These are phyloP conservation scores for Dorcus hopei DNA, from an alignment of 2,888 invertebrate genomes.

Conservation along the genomic window DNA sequence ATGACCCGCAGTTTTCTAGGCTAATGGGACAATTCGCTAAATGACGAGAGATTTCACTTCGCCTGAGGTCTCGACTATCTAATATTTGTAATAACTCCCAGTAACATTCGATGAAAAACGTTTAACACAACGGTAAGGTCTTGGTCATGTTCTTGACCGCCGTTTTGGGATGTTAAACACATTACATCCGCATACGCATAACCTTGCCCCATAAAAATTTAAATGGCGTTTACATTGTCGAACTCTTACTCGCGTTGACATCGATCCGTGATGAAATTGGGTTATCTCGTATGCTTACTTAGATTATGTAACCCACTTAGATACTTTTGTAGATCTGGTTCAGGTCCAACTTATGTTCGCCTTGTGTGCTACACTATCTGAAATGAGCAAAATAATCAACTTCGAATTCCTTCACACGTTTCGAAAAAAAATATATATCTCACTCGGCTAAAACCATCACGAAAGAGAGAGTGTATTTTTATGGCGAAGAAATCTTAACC, in stretches of 20 bases:
- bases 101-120: slow-evolving; percentile 23
- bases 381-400: not conserved
- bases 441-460: slow-evolving; percentile 8
- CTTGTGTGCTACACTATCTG: not conserved
- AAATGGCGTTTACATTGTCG: slow-evolving; percentile 15
- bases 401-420: no score
- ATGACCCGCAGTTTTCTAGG: slow-evolving; percentile 38
- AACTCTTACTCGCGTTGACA: slow-evolving; percentile 15
- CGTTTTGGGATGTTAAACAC: slow-evolving; percentile 14
- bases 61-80: slow-evolving; percentile 35
- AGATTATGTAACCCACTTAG: slow-evolving; percentile 21
- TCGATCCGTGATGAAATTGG: slow-evolving; percentile 18
- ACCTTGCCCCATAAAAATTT: slow-evolving; percentile 21
- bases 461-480: slow-evolving; percentile 31
- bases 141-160: slow-evolving; percentile 18
- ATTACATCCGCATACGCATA: slow-evolving; percentile 19
- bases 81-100: slow-evolving; percentile 30
- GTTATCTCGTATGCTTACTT: slow-evolving; percentile 18
- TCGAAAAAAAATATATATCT: no score
- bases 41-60: slow-evolving; percentile 35
- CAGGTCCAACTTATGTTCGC: slow-evolving; percentile 7
- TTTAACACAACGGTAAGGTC: slow-evolving; percentile 16
- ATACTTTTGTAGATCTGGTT: slow-evolving; percentile 17
- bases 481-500: no score
- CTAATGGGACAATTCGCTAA: slow-evolving; percentile 39